Evolutionary conservation across 2,888 invertebrate species (phyloP).

Genomic region (Apamea monoglypha): DNA sequence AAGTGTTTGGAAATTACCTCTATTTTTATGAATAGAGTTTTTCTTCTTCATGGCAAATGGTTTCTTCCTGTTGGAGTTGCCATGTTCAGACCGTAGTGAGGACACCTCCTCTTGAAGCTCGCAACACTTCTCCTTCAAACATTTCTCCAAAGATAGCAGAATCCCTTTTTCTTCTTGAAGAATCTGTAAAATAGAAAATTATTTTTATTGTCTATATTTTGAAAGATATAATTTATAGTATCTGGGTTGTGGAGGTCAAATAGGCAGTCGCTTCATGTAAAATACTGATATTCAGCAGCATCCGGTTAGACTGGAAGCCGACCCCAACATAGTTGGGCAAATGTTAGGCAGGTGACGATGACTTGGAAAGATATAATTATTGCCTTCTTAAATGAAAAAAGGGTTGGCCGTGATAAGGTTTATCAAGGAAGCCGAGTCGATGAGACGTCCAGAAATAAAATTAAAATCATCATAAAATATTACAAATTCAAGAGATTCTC

Average conservation of each 20-base stretch:
- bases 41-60: constrained; percentile 89
- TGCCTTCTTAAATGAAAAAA: neutral
- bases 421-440: neutral
- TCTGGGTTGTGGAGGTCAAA: too few species aligned
- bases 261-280: too few species aligned
- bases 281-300: too few species aligned
- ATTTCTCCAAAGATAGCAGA: constrained; percentile 93
- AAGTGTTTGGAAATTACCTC: constrained; percentile 76
- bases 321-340: too few species aligned
- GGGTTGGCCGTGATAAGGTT: constrained; percentile 5
- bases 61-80: constrained; percentile 87
- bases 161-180: constrained; percentile 95
- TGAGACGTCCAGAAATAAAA: neutral
- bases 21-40: constrained; percentile 83
- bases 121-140: constrained; percentile 94
- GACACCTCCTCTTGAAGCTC: constrained; percentile 93
- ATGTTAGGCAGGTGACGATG: too few species aligned
- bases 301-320: too few species aligned
- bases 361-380: too few species aligned
- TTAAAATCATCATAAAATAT: neutral
- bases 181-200: constrained; percentile 86
- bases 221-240: too few species aligned
- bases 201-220: too few species aligned
- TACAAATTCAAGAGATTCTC: neutral
- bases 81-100: constrained; percentile 89